A percentile compares a stretch with the other conserved stretches of the same genome.
Conservation (phyloP, 2,888 invertebrate species). For the Morpho deidamia region DNA sequence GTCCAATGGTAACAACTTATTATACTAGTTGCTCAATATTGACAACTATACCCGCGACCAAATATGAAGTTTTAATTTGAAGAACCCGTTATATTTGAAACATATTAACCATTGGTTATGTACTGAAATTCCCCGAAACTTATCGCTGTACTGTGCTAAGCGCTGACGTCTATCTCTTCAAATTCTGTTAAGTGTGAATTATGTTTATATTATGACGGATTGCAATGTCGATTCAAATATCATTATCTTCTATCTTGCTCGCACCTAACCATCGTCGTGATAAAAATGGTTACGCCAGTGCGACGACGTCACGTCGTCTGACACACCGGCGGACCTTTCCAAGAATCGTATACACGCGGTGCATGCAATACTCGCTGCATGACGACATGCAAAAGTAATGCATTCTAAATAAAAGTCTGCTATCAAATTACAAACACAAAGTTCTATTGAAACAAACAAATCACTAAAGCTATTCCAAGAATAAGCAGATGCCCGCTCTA, state of each 20-base stretch:
- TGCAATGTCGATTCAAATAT: conserved; percentile 35
- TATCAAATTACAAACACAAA: conserved; percentile 44
- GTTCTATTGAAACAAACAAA: conserved; percentile 19
- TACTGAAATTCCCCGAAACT: too few species aligned
- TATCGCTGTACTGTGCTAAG: neutral
- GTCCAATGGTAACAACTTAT: too few species aligned
- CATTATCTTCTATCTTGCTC: conserved; percentile 36
- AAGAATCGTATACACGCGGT: conserved; percentile 49
- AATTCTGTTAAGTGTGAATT: conserved; percentile 17
- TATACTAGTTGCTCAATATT: too few species aligned
- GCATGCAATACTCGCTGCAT: conserved; percentile 43
- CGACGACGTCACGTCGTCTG: conserved; percentile 27
- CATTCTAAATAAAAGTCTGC: conserved; percentile 50
- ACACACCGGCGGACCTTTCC: conserved; percentile 34
- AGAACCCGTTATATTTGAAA: too few species aligned
- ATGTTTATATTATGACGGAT: conserved; percentile 15
- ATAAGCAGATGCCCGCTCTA: too few species aligned
- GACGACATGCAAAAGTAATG: conserved; percentile 56
- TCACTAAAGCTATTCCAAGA: neutral
- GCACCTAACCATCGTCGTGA: conserved; percentile 42
- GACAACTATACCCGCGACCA: too few species aligned
- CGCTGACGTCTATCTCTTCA: neutral
- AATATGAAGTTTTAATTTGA: too few species aligned
- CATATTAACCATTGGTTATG: too few species aligned
- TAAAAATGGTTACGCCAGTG: conserved; percentile 15